These are phyloP conservation scores for Eilema griseolum DNA, from an alignment of 2,888 invertebrate genomes.

Conservation along the genomic window DNA sequence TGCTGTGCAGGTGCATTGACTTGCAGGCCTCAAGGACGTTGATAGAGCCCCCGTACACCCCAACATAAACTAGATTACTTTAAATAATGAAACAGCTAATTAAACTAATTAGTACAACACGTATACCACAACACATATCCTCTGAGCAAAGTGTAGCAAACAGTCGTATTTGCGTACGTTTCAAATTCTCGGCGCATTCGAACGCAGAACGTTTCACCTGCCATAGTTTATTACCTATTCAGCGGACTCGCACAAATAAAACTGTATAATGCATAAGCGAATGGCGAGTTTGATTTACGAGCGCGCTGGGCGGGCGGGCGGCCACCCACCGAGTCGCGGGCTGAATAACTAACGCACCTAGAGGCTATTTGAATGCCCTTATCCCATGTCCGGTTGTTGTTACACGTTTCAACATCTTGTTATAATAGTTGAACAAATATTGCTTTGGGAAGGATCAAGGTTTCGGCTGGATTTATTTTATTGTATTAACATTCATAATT, in stretches of 20 bases:
- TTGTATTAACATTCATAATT: slow-evolving; percentile 5
- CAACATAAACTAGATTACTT: too few relatives aligned
- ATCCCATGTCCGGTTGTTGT: slow-evolving; percentile 56
- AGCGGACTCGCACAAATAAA: slow-evolving; percentile 86
- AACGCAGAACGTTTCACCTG: slow-evolving; percentile 82
- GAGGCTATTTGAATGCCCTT: slow-evolving; percentile 76
- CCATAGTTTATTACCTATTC: slow-evolving; percentile 86
- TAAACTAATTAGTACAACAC: slow-evolving; percentile 43
- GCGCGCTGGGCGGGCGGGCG: slow-evolving; percentile 65
- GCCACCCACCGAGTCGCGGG: slow-evolving; percentile 70
- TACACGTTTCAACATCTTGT: slow-evolving; percentile 56
- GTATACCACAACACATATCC: slow-evolving; percentile 32
- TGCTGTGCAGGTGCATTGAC: too few relatives aligned
- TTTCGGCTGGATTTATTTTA: slow-evolving; percentile 9
- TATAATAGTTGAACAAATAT: slow-evolving; percentile 50
- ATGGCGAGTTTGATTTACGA: slow-evolving; percentile 87
- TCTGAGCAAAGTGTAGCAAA: slow-evolving; percentile 49
- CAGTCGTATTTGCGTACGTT: slow-evolving; percentile 75
- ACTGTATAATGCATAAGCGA: slow-evolving; percentile 87
- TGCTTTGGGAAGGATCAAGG: slow-evolving; percentile 24
- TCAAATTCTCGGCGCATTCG: slow-evolving; percentile 77
- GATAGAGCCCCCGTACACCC: too few relatives aligned
- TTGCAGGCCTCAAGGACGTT: too few relatives aligned
- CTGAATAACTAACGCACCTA: slow-evolving; percentile 83
- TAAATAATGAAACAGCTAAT: slow-evolving; percentile 14